Percentiles rank a stretch among this genome's conserved stretches.
These are phyloP conservation scores for Sparidentex hasta DNA, from an alignment of 2,797 vertebrate species.

Conservation along the genomic window DNA sequence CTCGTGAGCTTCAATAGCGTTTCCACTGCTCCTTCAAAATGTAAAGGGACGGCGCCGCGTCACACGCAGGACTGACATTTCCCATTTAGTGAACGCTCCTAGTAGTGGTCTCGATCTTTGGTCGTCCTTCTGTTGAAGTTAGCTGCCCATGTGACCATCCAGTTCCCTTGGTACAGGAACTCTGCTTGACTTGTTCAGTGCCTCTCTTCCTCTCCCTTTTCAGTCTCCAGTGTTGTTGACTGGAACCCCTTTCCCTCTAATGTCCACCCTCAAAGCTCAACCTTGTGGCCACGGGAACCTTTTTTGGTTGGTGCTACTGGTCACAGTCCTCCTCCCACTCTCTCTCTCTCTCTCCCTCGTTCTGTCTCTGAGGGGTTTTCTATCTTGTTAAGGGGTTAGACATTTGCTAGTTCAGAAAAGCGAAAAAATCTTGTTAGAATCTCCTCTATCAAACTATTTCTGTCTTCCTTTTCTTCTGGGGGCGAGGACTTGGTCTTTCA, in stretches of 20 bases:
- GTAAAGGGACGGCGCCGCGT: not conserved
- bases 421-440: constrained; percentile 1
- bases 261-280: constrained; percentile 18
- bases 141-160: constrained; percentile 13
- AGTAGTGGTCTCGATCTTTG: not conserved
- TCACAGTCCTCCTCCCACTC: constrained; percentile 47
- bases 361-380: not conserved
- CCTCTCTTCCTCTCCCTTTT: constrained; percentile 20
- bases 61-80: not conserved
- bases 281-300: constrained; percentile 28
- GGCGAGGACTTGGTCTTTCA: not conserved
- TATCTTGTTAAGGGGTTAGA: constrained; percentile 16
- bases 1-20: constrained; percentile 4
- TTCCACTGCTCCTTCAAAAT: constrained; percentile 8
- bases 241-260: constrained; percentile 20
- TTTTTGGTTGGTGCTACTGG: constrained; percentile 29
- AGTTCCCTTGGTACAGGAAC: not conserved
- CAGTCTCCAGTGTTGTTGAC: constrained; percentile 17
- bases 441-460: constrained; percentile 7
- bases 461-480: constrained; percentile 1
- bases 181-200: no score
- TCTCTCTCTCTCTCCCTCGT: not conserved
- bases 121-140: constrained; percentile 17
- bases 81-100: not conserved
- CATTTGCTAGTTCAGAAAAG: constrained; percentile 4